Base-by-base conservation (phyloP, 2,888 invertebrate genomes). In the Pammene aurita region DNA sequence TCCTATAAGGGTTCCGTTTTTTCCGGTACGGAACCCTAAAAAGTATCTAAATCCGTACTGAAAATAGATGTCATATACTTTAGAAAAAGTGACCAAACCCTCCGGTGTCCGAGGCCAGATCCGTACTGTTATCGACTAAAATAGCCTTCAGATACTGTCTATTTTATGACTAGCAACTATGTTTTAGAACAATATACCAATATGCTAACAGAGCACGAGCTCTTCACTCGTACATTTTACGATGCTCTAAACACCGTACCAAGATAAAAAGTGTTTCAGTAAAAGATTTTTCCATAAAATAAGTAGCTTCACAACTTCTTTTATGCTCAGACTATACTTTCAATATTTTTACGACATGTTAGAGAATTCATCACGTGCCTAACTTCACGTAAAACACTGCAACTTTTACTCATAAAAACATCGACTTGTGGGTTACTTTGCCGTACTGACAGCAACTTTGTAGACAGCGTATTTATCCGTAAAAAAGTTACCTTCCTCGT, bases 281-380 rank as follows among this genome's bases (percentile, higher is more conserved):
- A 61, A 58, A 66, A 66, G 57, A 57, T 57, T 57, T 50, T 35
- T 52, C 57, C 66, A 50, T 42, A 26, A 52, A 66, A 58, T 57
- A 66, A 66, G 50, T 50, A 58, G 65, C 57, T 14, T 34, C 50
- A 48, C 34, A 11, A 50, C 42, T 13, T 9, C 44, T 46, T 42
- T 50, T 42, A 66, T 57, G 57, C 57, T 42, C 42, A 66, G 46
- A 48, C 64, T 18, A 67, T 38, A 67, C 38, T 61, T 67, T 52
- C 61, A 46, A 62, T 55, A 56, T 62, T 26, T 67, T 67, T 62
- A 67, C 48, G 67, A 62, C 48, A 50, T 48, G 41, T 26, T 48
- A 48, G 38, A 56, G 38, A 61, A 61, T 67, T 67, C 62, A 67
- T 67, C 38, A 61, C 67, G 46, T 55, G 44, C 61, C 61, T 67